Percentiles rank a stretch among this genome's conserved stretches.
Evolutionary conservation across 2,797 vertebrate genomes (phyloP).

Genomic region (Discoglossus pictus): DNA sequence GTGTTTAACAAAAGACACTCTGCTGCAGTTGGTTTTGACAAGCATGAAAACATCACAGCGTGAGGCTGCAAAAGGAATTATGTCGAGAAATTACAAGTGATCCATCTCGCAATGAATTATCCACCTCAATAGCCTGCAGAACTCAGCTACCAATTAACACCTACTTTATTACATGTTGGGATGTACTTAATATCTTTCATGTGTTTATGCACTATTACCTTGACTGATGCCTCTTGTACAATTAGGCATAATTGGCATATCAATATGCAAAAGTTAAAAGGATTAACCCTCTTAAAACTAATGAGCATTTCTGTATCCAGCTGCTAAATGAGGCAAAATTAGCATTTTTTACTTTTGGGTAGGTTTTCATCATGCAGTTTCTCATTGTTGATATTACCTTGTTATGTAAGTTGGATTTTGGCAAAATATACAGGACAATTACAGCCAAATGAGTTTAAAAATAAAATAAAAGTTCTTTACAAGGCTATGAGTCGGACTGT

Average conservation of each 20-base stretch:
- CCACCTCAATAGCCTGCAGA: constrained; percentile 89
- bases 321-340: constrained; percentile 92
- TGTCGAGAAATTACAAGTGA: constrained; percentile 85
- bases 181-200: constrained; percentile 89
- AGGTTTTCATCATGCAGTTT: constrained; percentile 86
- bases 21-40: constrained; percentile 83
- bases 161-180: constrained; percentile 90
- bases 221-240: constrained; percentile 94
- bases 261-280: constrained; percentile 98
- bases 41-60: constrained; percentile 86
- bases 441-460: constrained; percentile 65
- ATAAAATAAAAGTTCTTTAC: constrained; percentile 66
- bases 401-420: constrained; percentile 81
- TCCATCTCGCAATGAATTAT: constrained; percentile 87
- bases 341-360: constrained; percentile 93
- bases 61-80: constrained; percentile 87
- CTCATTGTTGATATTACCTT: constrained; percentile 85
- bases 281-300: constrained; percentile 98
- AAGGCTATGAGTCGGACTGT: constrained; percentile 66
- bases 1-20: constrained; percentile 84
- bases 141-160: constrained; percentile 92
- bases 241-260: constrained; percentile 98
- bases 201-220: constrained; percentile 98
- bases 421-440: constrained; percentile 68
- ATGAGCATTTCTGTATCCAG: constrained; percentile 93